These are phyloP conservation scores for Falco punctatus DNA, from an alignment of 2,113 vertebrate genomes.

Conservation along the genomic window DNA sequence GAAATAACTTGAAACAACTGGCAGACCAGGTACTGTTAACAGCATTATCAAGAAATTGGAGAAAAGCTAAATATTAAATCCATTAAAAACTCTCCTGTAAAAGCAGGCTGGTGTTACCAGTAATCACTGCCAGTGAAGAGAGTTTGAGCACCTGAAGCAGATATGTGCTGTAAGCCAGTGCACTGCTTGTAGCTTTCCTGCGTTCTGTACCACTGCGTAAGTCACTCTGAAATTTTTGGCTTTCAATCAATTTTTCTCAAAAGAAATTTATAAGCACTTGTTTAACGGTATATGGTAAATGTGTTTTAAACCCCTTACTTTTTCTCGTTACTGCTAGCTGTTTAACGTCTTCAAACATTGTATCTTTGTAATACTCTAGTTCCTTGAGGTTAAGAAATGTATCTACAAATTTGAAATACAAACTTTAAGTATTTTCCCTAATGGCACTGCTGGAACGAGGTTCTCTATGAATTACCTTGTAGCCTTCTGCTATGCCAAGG, in stretches of 20 bases:
- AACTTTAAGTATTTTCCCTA: neutral
- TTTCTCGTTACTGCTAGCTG: neutral
- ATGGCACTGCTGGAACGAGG: accelerated
- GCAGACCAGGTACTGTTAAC: neutral
- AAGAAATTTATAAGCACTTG: neutral
- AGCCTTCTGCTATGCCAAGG: neutral
- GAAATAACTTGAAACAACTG: neutral
- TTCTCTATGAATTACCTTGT: neutral
- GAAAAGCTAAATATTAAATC: neutral
- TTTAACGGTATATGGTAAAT: neutral
- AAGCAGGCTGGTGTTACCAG: neutral
- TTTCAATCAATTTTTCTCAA: neutral
- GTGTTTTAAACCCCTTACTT: neutral
- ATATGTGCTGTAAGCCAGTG: neutral
- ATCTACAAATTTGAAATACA: neutral
- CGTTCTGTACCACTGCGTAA: neutral
- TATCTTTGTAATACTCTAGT: neutral
- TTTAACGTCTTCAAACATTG: neutral
- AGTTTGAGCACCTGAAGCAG: neutral
- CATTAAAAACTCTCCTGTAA: neutral
- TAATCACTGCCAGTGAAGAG: neutral
- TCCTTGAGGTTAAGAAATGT: no score
- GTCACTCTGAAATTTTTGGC: neutral
- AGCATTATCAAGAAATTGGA: neutral
- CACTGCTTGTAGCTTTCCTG: neutral